Percentiles rank a stretch among this genome's conserved stretches.
Conservation (phyloP, 1,140 invertebrate species). For the Dufourea novaeangliae region DNA sequence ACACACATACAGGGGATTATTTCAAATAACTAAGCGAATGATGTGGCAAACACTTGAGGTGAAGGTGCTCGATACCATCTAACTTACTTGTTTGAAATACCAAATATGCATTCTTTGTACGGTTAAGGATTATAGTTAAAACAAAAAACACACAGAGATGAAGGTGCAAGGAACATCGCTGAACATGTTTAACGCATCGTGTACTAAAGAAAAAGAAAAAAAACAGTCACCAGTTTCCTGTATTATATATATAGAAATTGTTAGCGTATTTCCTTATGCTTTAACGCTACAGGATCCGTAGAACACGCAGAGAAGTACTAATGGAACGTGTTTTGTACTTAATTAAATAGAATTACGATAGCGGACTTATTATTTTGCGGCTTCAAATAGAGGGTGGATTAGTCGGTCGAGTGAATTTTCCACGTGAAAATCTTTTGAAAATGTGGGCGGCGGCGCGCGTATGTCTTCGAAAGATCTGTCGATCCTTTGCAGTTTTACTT, state of each 20-base stretch:
- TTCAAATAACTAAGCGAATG: conserved; percentile 51
- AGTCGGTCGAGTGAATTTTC: conserved; percentile 54
- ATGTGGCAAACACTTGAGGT: neutral
- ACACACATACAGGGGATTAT: conserved; percentile 5
- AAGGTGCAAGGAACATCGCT: conserved; percentile 31
- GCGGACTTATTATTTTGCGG: conserved; percentile 67
- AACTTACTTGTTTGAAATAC: conserved; percentile 62
- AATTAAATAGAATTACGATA: conserved; percentile 72
- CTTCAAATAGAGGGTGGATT: conserved; percentile 55
- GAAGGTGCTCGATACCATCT: conserved; percentile 52
- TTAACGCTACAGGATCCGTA: conserved; percentile 62
- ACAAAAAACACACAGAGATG: neutral
- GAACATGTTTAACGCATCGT: conserved; percentile 25
- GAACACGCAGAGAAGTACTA: conserved; percentile 65
- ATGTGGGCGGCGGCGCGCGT: conserved; percentile 32
- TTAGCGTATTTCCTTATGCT: conserved; percentile 57
- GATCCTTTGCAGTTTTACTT: conserved; percentile 48
- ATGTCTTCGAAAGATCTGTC: conserved; percentile 31
- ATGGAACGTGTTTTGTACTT: conserved; percentile 77
- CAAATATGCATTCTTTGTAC: conserved; percentile 32
- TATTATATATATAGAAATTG: conserved; percentile 59
- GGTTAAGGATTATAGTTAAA: neutral
- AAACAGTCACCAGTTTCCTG: conserved; percentile 47
- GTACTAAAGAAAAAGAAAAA: too few relatives aligned
- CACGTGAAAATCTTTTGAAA: conserved; percentile 46